A percentile compares a stretch with the other conserved stretches of the same genome.
phyloP scores from a whole-genome alignment of 2,888 invertebrate genomes.

The Acanthosepion lycidas region DNA sequence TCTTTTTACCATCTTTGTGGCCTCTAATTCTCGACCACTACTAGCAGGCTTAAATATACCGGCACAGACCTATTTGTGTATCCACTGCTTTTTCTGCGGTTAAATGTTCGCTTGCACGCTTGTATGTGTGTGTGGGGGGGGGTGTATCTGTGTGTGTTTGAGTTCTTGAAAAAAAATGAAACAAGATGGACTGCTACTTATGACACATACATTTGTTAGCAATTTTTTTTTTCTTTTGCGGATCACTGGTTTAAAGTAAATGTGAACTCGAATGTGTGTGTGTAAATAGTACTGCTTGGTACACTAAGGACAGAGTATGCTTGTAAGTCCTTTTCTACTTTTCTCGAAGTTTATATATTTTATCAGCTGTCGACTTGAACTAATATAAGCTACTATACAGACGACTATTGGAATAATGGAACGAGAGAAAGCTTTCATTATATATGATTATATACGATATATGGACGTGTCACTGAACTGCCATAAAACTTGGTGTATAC shows the following conservation, averaged over 20 bases:
- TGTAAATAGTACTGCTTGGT: not conserved
- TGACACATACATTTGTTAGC: not conserved
- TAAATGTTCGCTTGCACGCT: not conserved
- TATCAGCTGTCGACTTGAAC: not conserved
- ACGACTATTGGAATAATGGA: not conserved
- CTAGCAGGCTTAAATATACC: not conserved
- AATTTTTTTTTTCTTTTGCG: not conserved
- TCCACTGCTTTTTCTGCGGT: not conserved
- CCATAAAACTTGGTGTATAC: not conserved
- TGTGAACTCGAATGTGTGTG: not conserved
- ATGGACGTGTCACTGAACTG: not conserved
- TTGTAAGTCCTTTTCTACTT: not conserved
- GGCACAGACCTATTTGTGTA: not conserved
- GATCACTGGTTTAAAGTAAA: not conserved
- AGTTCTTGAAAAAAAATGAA: not conserved
- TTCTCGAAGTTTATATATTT: not conserved
- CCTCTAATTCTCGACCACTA: not conserved
- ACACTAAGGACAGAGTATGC: not conserved
- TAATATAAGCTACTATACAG: not conserved
- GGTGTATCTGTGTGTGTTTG: not conserved
- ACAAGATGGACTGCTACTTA: not conserved
- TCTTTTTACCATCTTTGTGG: not conserved
- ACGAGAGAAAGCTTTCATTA: not conserved
- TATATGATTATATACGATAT: not conserved
- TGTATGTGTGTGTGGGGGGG: not conserved